Conservation (phyloP, 2,113 vertebrate species). For the Leuciscus idus region DNA sequence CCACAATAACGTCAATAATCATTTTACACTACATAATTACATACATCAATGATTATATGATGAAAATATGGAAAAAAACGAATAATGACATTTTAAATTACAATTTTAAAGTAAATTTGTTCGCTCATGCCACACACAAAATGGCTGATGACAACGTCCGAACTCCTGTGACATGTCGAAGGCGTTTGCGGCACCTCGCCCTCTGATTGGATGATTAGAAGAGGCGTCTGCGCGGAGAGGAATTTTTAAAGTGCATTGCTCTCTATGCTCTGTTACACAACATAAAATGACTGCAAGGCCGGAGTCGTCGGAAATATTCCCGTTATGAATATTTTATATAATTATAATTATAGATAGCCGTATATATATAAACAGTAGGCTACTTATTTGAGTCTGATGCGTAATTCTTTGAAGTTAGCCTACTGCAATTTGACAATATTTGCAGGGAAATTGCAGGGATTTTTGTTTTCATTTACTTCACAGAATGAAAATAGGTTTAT, state of each 20-base stretch:
- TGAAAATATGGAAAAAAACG: neutral
- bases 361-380: neutral
- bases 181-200: neutral
- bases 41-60: neutral
- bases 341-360: neutral
- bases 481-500: neutral
- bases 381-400: neutral
- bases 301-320: neutral
- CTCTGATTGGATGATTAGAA: constrained; percentile 1
- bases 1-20: neutral
- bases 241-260: neutral
- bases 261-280: neutral
- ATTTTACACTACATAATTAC: neutral
- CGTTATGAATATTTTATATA: neutral
- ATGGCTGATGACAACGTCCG: neutral
- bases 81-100: neutral
- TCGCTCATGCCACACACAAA: neutral
- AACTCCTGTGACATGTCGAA: neutral
- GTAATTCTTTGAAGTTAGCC: neutral
- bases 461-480: neutral
- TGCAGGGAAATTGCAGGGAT: too few species aligned
- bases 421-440: neutral
- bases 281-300: neutral
- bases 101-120: neutral
- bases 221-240: neutral